Conservation (phyloP, 2,888 invertebrate species). For the Cantharis nigra region DNA sequence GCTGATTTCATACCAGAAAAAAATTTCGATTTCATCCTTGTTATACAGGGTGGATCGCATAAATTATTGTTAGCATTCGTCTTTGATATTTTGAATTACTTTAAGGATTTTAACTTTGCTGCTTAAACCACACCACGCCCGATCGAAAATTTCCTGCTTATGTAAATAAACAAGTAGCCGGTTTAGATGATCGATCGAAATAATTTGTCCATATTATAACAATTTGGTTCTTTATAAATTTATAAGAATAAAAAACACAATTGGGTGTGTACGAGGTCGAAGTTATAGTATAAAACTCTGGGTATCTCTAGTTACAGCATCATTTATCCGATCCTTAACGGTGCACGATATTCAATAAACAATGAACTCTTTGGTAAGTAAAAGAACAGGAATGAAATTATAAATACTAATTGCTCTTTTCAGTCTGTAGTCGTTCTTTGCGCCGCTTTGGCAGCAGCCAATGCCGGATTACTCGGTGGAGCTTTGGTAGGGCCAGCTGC, state of each 20-base stretch:
- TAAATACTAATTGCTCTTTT: neutral
- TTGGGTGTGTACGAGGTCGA: constrained; percentile 35
- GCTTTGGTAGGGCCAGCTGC: constrained; percentile 36
- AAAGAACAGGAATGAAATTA: neutral
- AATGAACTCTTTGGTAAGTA: constrained; percentile 27
- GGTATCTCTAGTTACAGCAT: constrained; percentile 23
- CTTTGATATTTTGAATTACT: neutral
- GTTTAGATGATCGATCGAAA: constrained; percentile 8
- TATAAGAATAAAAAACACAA: constrained; percentile 18
- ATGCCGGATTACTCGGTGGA: constrained; percentile 33
- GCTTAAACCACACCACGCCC: constrained; percentile 1
- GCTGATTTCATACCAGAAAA: neutral
- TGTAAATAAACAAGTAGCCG: constrained; percentile 10
- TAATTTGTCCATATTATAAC: neutral
- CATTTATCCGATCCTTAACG: constrained; percentile 28
- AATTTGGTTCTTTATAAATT: constrained; percentile 12
- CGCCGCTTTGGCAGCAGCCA: constrained; percentile 34
- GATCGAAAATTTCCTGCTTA: constrained; percentile 8
- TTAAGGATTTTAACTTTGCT: neutral
- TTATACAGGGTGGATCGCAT: neutral
- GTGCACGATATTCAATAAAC: constrained; percentile 14
- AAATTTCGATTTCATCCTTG: neutral
- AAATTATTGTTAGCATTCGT: neutral
- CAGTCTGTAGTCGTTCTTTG: constrained; percentile 29
- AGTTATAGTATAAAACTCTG: constrained; percentile 32